Conservation (phyloP, 2,113 vertebrate species). For the Neomonachus schauinslandi region DNA sequence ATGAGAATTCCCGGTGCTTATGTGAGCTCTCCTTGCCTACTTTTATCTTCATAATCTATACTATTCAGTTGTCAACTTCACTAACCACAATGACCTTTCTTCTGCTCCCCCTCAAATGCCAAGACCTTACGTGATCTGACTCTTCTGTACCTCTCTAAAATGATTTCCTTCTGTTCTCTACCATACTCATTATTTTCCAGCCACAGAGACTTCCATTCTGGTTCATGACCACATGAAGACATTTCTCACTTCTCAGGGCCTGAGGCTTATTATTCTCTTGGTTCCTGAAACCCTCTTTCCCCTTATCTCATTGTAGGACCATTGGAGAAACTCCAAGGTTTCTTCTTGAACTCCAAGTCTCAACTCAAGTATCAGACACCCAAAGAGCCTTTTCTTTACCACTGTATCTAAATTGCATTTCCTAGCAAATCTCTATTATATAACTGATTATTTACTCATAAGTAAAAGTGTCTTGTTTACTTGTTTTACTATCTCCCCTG, state of each 20-base stretch:
- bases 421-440: background rate
- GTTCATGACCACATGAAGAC: background rate
- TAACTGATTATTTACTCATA: background rate
- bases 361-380: background rate
- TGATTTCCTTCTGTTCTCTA: background rate
- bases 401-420: background rate
- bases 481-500: background rate
- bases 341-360: background rate
- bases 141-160: background rate
- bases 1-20: background rate
- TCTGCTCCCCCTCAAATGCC: no score
- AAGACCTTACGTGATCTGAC: background rate
- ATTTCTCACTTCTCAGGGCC: background rate
- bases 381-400: background rate
- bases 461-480: background rate
- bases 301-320: background rate
- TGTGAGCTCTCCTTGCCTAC: fast-evolving
- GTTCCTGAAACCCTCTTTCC: background rate
- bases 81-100: background rate
- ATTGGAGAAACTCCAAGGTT: no score
- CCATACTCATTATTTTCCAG: background rate
- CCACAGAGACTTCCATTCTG: background rate
- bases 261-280: background rate
- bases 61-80: background rate
- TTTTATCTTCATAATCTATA: background rate